These are phyloP conservation scores for Corydoras sp. DNA, from an alignment of 2,113 vertebrate genomes.

Conservation along the genomic window DNA sequence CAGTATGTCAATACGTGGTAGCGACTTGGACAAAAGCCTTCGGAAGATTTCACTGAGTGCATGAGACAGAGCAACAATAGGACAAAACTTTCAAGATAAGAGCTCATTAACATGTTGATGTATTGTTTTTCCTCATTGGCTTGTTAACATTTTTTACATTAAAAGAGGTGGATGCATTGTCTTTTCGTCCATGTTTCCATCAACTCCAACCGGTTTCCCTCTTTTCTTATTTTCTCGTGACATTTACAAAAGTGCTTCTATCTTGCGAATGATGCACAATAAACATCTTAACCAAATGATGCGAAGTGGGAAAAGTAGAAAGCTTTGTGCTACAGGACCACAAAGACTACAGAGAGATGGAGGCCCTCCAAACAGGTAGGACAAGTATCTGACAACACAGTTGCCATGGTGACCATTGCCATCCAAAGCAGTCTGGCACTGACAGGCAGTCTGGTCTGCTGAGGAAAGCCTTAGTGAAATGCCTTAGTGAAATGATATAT, in stretches of 20 bases:
- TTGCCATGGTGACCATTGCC: constrained; percentile 57
- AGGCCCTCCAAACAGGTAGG: constrained; percentile 40
- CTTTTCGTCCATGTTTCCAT: constrained; percentile 12
- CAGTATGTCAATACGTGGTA: background rate
- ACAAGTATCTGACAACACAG: constrained; percentile 41
- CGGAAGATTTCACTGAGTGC: background rate
- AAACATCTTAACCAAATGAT: constrained; percentile 5
- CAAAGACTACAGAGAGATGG: background rate
- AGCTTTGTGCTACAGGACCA: background rate
- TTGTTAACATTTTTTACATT: constrained; percentile 34
- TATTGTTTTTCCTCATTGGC: constrained; percentile 24
- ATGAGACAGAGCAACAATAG: constrained; percentile 10
- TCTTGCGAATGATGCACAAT: background rate
- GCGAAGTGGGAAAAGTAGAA: background rate
- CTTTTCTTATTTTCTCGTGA: background rate
- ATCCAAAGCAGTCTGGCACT: constrained; percentile 18
- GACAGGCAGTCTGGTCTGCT: constrained; percentile 5
- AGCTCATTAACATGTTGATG: constrained; percentile 20
- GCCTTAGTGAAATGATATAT: too few species aligned
- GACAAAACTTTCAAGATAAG: constrained; percentile 5
- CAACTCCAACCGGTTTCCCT: background rate
- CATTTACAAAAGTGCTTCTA: background rate
- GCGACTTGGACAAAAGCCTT: background rate
- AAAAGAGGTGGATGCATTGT: constrained; percentile 20
- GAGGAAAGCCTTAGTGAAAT: constrained; percentile 4